These are phyloP conservation scores for Onychomys arenicola DNA, from an alignment of 2,797 vertebrate species.

Conservation along the genomic window DNA sequence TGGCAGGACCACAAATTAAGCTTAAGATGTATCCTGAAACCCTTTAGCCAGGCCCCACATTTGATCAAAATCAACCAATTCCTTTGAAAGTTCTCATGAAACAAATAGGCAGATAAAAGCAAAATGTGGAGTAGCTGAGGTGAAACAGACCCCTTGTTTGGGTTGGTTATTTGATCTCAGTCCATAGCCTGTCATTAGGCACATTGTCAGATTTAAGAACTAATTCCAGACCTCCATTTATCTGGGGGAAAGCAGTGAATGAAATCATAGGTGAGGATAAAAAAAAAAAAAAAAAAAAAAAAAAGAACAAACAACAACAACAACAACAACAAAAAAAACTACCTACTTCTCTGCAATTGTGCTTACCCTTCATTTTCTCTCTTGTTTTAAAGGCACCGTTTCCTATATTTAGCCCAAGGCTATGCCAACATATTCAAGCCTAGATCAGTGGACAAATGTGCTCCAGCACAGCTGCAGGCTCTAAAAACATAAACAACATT, in stretches of 20 bases:
- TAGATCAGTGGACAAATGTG: not conserved
- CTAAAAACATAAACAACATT: not conserved
- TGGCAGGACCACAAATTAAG: slow-evolving; percentile 77
- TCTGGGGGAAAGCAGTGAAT: slow-evolving; percentile 25
- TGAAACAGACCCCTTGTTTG: slow-evolving; percentile 81
- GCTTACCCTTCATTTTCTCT: not conserved
- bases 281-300: not conserved
- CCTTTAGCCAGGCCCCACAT: slow-evolving; percentile 72
- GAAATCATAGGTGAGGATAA: not conserved
- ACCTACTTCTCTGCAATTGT: not conserved
- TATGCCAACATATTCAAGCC: not conserved
- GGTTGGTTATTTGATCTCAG: slow-evolving; percentile 80
- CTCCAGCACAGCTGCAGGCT: not conserved
- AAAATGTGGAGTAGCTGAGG: slow-evolving; percentile 75
- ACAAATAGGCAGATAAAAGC: slow-evolving; percentile 82
- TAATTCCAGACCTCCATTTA: slow-evolving; percentile 80
- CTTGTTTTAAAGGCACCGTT: not conserved
- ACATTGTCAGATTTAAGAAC: slow-evolving; percentile 79
- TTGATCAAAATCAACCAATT: slow-evolving; percentile 78
- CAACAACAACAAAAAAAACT: no score
- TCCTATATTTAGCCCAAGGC: not conserved
- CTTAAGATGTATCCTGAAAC: slow-evolving; percentile 81
- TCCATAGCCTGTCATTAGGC: slow-evolving; percentile 81
- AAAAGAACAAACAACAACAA: not conserved
- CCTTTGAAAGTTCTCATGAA: slow-evolving; percentile 82